phyloP scores from a whole-genome alignment of 1,140 invertebrate genomes.

The Anoplolepis gracilipes region DNA sequence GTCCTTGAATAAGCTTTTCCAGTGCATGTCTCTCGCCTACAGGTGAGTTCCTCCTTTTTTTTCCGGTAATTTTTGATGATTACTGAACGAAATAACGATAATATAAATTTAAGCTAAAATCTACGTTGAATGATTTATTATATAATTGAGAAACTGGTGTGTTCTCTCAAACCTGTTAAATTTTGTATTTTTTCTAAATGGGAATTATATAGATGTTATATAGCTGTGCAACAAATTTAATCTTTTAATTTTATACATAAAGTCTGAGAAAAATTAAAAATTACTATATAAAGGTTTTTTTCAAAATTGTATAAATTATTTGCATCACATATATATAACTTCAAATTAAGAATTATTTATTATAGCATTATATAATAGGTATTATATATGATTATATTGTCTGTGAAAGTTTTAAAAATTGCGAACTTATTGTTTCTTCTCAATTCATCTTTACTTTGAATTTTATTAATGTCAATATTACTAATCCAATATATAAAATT shows the following conservation, averaged over 20 bases:
- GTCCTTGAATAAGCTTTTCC: conserved; percentile 97
- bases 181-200: not conserved
- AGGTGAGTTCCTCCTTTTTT: conserved; percentile 89
- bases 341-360: not conserved
- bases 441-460: not conserved
- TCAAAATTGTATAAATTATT: not conserved
- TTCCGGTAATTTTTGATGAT: not conserved
- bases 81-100: not conserved
- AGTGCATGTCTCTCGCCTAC: conserved; percentile 98
- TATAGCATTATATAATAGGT: not conserved
- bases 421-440: not conserved
- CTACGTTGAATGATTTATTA: not conserved
- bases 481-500: not conserved
- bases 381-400: not conserved
- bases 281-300: not conserved
- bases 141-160: not conserved
- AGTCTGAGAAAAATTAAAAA: too few species aligned
- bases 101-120: not conserved
- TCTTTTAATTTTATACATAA: too few species aligned
- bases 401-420: not conserved
- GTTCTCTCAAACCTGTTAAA: not conserved
- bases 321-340: not conserved
- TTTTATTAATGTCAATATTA: not conserved
- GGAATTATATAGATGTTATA: too few species aligned
- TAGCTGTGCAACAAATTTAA: not conserved